Evolutionary conservation across 2,797 vertebrate genomes (phyloP), one percentile per base, ranked within the genome.

Genomic region (Labroides dimidiatus): DNA sequence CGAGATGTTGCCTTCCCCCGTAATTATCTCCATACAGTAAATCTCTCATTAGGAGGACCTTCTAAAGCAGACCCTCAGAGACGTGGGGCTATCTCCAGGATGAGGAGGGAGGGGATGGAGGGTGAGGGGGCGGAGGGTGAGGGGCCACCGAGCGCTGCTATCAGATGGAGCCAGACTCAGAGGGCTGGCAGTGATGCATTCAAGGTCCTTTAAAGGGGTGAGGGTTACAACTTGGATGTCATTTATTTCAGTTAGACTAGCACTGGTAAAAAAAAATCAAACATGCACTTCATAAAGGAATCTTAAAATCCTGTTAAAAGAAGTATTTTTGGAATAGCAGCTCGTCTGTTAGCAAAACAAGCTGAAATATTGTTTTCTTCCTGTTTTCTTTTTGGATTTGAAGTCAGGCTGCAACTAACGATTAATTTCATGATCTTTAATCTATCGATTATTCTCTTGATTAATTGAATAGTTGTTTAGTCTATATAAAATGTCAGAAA

Each of bases 11-110:
- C 82, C 75, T 61, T 77, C 74, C 78, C 69, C 61, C 64, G 20
- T 86, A 87, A 92, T 92, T 90, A 92, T 92, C 88, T 91, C 72
- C 67, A 74, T 86, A 89, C 80, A 85, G 81, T 87, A 84, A 91
- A 89, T 87, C 84, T 90, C 87, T 91, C 86, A 88, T 89, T 89
- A 88, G 80, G 75, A 86, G 71, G 83, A 84, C 78, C 65, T 69
- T 76, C 77, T 69, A 71, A 84, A 77, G 56, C 69, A 30, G 70
- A 79, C 77, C 84, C 81, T 61, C 43, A 1, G 84, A 87, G 86
- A 81, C 71, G 2, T 0, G 7, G 39, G 64, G 58, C 77, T 76
- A 67, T 78, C 81, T 75, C 27, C 20, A 41, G 69, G 78, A 81
- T 43, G 81, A 66, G 60, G 47, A 52, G 70, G 73, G 50, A 3